phyloP scores from a whole-genome alignment of 2,797 vertebrate genomes.

The Etheostoma nigrum region DNA sequence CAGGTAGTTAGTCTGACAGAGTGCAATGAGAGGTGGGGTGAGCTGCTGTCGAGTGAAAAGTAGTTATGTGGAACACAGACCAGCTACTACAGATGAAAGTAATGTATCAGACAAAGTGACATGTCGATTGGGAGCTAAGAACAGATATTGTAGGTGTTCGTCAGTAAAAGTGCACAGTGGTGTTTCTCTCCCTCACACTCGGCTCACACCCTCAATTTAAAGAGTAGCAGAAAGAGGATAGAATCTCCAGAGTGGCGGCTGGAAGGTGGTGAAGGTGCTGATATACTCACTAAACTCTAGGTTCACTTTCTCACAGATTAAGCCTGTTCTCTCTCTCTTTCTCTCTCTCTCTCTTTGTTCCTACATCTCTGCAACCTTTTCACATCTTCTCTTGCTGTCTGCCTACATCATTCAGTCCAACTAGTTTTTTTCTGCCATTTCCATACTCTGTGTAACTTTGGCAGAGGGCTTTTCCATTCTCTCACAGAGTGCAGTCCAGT shows the following conservation, averaged over 20 bases:
- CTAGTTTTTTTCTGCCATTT: conserved; percentile 38
- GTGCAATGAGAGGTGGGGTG: conserved; percentile 3
- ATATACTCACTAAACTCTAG: conserved; percentile 30
- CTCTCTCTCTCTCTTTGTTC: conserved; percentile 28
- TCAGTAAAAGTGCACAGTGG: conserved; percentile 38
- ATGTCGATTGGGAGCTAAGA: conserved; percentile 32
- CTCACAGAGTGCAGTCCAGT: conserved; percentile 36
- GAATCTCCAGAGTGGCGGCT: conserved; percentile 42
- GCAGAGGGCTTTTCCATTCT: conserved; percentile 55
- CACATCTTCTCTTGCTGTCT: conserved; percentile 16
- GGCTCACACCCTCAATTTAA: conserved; percentile 44
- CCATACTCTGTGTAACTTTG: conserved; percentile 53
- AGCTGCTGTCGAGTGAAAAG: conserved; percentile 1
- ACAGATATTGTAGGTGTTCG: conserved; percentile 44
- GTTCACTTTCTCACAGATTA: conserved; percentile 57
- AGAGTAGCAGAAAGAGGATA: conserved; percentile 32
- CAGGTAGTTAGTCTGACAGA: conserved; percentile 46
- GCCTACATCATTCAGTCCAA: conserved; percentile 21
- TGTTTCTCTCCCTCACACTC: neutral
- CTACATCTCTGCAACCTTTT: conserved; percentile 26
- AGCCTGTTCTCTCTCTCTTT: conserved; percentile 15
- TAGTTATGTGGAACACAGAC: conserved; percentile 19
- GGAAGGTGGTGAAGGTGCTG: conserved; percentile 32
- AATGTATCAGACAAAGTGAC: conserved; percentile 48
- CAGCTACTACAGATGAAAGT: conserved; percentile 33